These are phyloP conservation scores for Polyodon spathula DNA, from an alignment of 2,113 vertebrate genomes.

Conservation along the genomic window DNA sequence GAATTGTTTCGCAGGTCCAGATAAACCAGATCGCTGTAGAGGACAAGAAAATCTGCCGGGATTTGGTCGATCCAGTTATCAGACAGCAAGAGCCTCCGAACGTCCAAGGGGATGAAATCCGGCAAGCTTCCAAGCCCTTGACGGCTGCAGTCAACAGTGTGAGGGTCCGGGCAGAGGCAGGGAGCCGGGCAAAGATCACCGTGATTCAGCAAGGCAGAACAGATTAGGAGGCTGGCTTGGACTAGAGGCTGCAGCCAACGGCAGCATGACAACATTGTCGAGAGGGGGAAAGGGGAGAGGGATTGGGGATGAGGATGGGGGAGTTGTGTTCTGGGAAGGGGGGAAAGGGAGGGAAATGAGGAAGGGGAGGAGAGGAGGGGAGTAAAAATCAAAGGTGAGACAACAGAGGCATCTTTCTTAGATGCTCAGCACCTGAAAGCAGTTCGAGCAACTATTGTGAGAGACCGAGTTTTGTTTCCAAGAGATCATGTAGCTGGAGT, in stretches of 20 bases:
- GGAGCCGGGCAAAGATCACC: slow-evolving; percentile 67
- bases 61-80: slow-evolving; percentile 86
- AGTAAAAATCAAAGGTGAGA: slow-evolving; percentile 43
- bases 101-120: slow-evolving; percentile 80
- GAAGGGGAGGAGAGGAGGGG: slow-evolving; percentile 29
- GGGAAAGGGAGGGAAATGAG: slow-evolving; percentile 25
- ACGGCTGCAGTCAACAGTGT: slow-evolving; percentile 80
- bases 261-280: slow-evolving; percentile 64
- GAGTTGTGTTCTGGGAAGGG: slow-evolving; percentile 30
- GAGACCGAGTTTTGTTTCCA: slow-evolving; percentile 41
- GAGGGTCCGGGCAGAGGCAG: slow-evolving; percentile 78
- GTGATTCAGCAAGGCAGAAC: slow-evolving; percentile 39
- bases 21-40: slow-evolving; percentile 90
- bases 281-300: slow-evolving; percentile 34
- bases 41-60: slow-evolving; percentile 88
- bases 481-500: slow-evolving; percentile 68
- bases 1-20: slow-evolving; percentile 93
- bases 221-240: slow-evolving; percentile 39
- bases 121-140: slow-evolving; percentile 80
- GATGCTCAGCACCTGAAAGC: no score
- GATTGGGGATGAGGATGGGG: slow-evolving; percentile 28
- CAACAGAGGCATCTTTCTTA: no score
- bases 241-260: slow-evolving; percentile 51
- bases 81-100: slow-evolving; percentile 80
- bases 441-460: slow-evolving; percentile 19